Conservation (phyloP, 2,113 vertebrate species). For the Riparia riparia region DNA sequence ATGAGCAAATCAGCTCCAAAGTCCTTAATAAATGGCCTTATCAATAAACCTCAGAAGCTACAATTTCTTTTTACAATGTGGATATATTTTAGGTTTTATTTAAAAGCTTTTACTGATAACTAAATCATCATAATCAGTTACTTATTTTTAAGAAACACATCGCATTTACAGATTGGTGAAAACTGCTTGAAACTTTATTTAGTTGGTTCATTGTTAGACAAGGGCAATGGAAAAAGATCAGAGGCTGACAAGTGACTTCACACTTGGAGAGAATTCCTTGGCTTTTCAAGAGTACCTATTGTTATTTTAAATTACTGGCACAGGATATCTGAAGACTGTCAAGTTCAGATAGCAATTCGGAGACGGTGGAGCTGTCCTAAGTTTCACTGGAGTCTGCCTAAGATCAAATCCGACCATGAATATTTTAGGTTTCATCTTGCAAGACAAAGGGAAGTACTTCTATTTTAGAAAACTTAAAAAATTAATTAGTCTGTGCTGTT, state of each 20-base stretch:
- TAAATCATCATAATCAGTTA: background rate
- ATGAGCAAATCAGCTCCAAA: constrained; percentile 64
- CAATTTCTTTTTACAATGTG: constrained; percentile 61
- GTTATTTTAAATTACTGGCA: background rate
- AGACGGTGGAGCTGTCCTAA: background rate
- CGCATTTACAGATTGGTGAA: constrained; percentile 51
- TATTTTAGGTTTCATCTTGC: background rate
- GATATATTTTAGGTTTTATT: constrained; percentile 69
- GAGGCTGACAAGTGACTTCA: background rate
- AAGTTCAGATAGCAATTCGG: background rate
- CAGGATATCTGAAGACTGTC: background rate
- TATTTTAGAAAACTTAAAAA: background rate
- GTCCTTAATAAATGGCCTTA: constrained; percentile 65
- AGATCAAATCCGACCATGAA: background rate
- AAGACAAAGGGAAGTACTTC: background rate
- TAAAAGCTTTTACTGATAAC: constrained; percentile 57
- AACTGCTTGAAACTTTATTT: constrained; percentile 11
- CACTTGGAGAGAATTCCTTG: background rate
- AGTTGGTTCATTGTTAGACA: background rate
- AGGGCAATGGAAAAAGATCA: background rate
- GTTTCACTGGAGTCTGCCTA: background rate
- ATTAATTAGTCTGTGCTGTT: background rate
- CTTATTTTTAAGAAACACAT: constrained; percentile 56
- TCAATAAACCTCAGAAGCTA: constrained; percentile 57
- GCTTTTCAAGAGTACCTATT: background rate